Percentiles rank a stretch among this genome's conserved stretches.
Conservation (phyloP, 2,888 invertebrate genomes). For the Microctonus hyperodae region DNA sequence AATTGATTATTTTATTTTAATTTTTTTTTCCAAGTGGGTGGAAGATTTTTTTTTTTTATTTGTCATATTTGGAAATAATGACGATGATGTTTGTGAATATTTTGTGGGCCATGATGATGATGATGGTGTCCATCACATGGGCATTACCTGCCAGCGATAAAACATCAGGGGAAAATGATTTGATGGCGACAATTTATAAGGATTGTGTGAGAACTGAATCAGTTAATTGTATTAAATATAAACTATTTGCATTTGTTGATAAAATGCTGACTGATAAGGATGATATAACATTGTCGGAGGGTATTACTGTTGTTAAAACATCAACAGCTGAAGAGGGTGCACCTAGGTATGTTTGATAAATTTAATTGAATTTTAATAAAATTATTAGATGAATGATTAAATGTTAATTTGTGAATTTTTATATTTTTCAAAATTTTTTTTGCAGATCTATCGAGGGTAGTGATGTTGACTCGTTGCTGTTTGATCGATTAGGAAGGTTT, state of each 20-base stretch:
- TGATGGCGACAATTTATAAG: slow-evolving; percentile 77
- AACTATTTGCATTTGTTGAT: slow-evolving; percentile 85
- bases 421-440: background rate
- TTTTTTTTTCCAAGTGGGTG: slow-evolving; percentile 2
- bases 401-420: background rate
- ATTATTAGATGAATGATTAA: background rate
- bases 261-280: slow-evolving; percentile 84
- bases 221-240: slow-evolving; percentile 85
- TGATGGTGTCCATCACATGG: slow-evolving; percentile 65
- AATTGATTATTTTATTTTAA: slow-evolving; percentile 10
- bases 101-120: slow-evolving; percentile 59
- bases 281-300: slow-evolving; percentile 80
- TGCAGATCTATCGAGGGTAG: slow-evolving; percentile 60
- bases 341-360: slow-evolving; percentile 70
- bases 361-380: slow-evolving; percentile 64
- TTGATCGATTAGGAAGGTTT: slow-evolving; percentile 77
- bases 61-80: slow-evolving; percentile 32
- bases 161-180: slow-evolving; percentile 75
- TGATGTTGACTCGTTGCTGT: slow-evolving; percentile 70
- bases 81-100: slow-evolving; percentile 46
- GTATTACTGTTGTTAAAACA: slow-evolving; percentile 83
- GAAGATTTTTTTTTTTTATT: background rate
- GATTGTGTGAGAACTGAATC: slow-evolving; percentile 86
- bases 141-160: slow-evolving; percentile 78
- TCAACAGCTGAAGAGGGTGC: slow-evolving; percentile 76